Evolutionary conservation across 1,140 invertebrate species (phyloP).

Genomic region (Drosophila bipectinata): DNA sequence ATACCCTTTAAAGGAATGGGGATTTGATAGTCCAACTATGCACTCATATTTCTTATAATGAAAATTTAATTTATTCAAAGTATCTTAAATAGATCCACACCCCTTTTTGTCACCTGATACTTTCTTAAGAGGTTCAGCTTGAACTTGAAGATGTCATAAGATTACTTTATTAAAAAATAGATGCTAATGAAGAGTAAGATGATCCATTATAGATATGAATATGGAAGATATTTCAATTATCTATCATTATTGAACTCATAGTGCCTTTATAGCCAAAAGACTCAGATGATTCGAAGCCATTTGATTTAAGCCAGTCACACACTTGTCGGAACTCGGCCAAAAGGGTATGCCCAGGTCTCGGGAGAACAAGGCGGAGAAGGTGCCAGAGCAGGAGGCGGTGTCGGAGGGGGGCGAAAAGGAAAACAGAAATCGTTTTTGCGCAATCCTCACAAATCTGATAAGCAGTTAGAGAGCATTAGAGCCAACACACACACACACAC

Average conservation of each 20-base stretch:
- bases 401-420: conserved; percentile 9
- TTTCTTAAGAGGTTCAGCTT: conserved; percentile 13
- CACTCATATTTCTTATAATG: no score
- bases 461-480: conserved; percentile 77
- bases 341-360: conserved; percentile 24
- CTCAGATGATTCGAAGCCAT: neutral
- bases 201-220: neutral
- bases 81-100: conserved; percentile 20
- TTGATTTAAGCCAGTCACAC: neutral
- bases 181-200: neutral
- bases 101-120: conserved; percentile 28
- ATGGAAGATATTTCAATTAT: neutral
- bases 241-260: neutral
- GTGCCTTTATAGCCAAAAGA: neutral
- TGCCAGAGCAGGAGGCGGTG: conserved; percentile 3
- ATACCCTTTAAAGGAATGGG: conserved; percentile 9
- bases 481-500: conserved; percentile 42
- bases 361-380: conserved; percentile 15
- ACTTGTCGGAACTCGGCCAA: neutral
- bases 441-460: conserved; percentile 77
- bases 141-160: neutral
- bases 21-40: neutral
- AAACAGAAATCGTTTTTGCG: conserved; percentile 72
- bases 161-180: neutral
- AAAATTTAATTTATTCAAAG: no score